phyloP scores from a whole-genome alignment of 2,113 vertebrate species.

The Fulmarus glacialis region DNA sequence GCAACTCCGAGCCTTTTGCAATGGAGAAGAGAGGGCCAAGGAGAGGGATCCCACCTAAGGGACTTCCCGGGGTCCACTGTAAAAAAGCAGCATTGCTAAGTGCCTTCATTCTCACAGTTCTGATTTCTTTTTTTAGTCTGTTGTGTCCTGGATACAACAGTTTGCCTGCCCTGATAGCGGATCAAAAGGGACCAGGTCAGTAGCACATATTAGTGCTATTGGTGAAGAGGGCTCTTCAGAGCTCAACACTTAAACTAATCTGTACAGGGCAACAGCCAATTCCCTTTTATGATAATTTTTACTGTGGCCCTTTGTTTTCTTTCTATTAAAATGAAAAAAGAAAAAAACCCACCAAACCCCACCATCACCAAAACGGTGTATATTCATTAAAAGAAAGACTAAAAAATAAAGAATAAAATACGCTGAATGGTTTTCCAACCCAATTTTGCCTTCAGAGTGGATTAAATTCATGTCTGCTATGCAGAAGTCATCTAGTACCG shows the following conservation, averaged over 20 bases:
- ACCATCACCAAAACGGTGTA: accelerated
- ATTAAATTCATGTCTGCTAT: accelerated
- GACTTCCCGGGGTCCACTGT: not conserved
- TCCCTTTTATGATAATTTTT: not conserved
- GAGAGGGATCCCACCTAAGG: not conserved
- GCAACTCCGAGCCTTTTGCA: not conserved
- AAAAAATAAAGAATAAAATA: not conserved
- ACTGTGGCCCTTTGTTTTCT: not conserved
- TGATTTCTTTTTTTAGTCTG: not conserved
- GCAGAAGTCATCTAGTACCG: not conserved
- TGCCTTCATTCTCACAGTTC: not conserved
- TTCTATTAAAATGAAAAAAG: not conserved
- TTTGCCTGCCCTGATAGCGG: not conserved
- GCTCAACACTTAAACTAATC: not conserved
- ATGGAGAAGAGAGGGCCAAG: not conserved
- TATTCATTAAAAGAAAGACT: not conserved
- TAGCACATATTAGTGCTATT: not conserved
- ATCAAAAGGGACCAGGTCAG: not conserved
- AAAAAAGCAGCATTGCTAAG: not conserved
- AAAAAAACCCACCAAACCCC: not conserved
- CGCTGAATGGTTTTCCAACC: not conserved
- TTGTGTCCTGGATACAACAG: not conserved
- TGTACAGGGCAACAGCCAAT: not conserved
- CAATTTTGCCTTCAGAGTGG: not conserved
- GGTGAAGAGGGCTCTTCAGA: not conserved